Percentiles rank a stretch among this genome's conserved stretches.
phyloP scores from a whole-genome alignment of 1,140 invertebrate genomes.

The Drosophila ercepeae region DNA sequence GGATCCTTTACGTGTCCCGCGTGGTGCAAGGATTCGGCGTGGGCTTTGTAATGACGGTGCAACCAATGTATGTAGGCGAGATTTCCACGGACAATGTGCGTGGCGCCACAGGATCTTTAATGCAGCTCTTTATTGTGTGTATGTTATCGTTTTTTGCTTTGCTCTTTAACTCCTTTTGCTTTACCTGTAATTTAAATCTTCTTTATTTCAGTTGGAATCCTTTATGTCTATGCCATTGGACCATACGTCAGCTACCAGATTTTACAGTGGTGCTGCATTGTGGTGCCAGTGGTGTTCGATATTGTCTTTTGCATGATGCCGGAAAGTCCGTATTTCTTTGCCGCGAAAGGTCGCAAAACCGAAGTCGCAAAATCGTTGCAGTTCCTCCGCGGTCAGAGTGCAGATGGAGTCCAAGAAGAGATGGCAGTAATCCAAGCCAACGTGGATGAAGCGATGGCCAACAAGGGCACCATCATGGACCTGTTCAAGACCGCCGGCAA shows the following conservation, averaged over 20 bases:
- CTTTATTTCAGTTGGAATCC: slow-evolving; percentile 88
- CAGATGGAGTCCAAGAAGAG: slow-evolving; percentile 86
- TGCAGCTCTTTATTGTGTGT: slow-evolving; percentile 88
- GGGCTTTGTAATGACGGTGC: slow-evolving; percentile 90
- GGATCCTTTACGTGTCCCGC: slow-evolving; percentile 86
- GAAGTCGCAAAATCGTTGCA: slow-evolving; percentile 87
- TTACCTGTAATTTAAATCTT: neutral
- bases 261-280: slow-evolving; percentile 87
- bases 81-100: slow-evolving; percentile 91
- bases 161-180: no score
- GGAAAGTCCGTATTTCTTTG: slow-evolving; percentile 91
- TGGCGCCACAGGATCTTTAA: slow-evolving; percentile 91
- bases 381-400: slow-evolving; percentile 87
- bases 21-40: slow-evolving; percentile 89
- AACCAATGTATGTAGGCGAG: slow-evolving; percentile 94
- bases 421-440: slow-evolving; percentile 85
- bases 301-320: slow-evolving; percentile 90
- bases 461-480: slow-evolving; percentile 85
- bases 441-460: slow-evolving; percentile 85
- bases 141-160: neutral
- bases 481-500: slow-evolving; percentile 86
- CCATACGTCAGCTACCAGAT: slow-evolving; percentile 88
- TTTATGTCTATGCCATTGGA: slow-evolving; percentile 91
- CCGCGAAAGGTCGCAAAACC: slow-evolving; percentile 86
- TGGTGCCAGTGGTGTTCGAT: slow-evolving; percentile 87